phyloP scores from a whole-genome alignment of 2,113 vertebrate genomes.

The Megaptera novaeangliae region DNA sequence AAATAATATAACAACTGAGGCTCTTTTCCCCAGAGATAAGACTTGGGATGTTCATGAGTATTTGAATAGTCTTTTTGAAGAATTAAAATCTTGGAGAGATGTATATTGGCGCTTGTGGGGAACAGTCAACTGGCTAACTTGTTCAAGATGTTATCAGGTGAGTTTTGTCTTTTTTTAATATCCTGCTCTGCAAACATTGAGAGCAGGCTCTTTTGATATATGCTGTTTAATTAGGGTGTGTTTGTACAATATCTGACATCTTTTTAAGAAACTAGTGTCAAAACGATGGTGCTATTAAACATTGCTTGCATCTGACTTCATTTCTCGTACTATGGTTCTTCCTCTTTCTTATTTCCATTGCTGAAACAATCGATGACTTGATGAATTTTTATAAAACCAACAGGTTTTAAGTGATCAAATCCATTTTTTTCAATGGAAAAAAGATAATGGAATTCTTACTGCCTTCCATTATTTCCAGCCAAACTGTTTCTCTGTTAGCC shows the following conservation, averaged over 20 bases:
- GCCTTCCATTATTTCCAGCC: neutral
- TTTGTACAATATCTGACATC: neutral
- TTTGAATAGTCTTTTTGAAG: constrained; percentile 90
- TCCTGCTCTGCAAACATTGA: neutral
- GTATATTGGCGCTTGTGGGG: constrained; percentile 99
- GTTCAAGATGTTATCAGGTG: constrained; percentile 92
- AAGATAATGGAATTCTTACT: neutral
- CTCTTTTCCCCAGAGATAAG: constrained; percentile 88
- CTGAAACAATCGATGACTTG: neutral
- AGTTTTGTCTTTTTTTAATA: constrained; percentile 37
- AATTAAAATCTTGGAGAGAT: constrained; percentile 94
- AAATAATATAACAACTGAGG: neutral
- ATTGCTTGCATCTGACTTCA: neutral
- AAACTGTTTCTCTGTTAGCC: neutral
- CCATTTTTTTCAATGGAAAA: neutral
- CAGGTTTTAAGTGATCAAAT: neutral
- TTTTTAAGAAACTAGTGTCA: neutral
- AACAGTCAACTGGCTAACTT: constrained; percentile 91
- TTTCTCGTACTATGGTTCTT: neutral
- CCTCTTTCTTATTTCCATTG: neutral
- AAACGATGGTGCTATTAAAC: neutral
- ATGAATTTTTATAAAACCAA: constrained; percentile 4
- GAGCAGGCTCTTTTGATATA: neutral
- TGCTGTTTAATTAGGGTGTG: neutral
- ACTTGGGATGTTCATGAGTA: constrained; percentile 95